Conservation (phyloP, 2,888 invertebrate genomes). For the Meiosimyza decipiens region DNA sequence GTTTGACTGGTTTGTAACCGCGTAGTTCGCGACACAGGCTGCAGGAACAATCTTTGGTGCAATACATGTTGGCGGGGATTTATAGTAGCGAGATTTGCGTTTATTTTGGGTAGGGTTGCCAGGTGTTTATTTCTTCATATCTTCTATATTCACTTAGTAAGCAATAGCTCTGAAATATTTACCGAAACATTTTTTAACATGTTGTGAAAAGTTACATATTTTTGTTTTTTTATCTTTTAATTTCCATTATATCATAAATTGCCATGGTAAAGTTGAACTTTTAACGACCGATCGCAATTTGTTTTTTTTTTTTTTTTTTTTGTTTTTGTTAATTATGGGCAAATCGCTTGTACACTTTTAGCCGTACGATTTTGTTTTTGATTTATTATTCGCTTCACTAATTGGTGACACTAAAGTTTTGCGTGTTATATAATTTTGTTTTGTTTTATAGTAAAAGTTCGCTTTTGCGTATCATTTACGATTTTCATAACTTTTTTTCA, state of each 20-base stretch:
- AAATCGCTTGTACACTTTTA: no score
- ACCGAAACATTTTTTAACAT: background rate
- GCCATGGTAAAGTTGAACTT: conserved; percentile 19
- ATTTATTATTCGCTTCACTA: no score
- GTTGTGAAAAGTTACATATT: conserved; percentile 17
- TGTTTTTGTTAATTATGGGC: no score
- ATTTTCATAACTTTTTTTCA: no score
- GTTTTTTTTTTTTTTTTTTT: no score
- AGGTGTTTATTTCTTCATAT: background rate
- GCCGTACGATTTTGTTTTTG: no score
- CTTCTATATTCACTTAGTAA: conserved; percentile 8
- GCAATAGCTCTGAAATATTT: background rate
- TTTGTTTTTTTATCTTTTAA: conserved; percentile 30
- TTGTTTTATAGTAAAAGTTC: no score
- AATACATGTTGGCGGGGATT: conserved; percentile 70
- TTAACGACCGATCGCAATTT: no score
- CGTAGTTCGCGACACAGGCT: conserved; percentile 80
- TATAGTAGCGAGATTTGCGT: background rate
- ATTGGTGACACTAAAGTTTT: no score
- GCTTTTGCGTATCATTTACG: no score
- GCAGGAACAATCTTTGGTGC: conserved; percentile 79
- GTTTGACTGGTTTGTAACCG: conserved; percentile 69
- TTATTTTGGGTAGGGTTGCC: conserved; percentile 25
- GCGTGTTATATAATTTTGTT: no score
- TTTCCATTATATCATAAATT: conserved; percentile 43